Evolutionary conservation across 2,888 invertebrate genomes (phyloP), one percentile per base, ranked within the genome.

Genomic region (Harmothoe impar): DNA sequence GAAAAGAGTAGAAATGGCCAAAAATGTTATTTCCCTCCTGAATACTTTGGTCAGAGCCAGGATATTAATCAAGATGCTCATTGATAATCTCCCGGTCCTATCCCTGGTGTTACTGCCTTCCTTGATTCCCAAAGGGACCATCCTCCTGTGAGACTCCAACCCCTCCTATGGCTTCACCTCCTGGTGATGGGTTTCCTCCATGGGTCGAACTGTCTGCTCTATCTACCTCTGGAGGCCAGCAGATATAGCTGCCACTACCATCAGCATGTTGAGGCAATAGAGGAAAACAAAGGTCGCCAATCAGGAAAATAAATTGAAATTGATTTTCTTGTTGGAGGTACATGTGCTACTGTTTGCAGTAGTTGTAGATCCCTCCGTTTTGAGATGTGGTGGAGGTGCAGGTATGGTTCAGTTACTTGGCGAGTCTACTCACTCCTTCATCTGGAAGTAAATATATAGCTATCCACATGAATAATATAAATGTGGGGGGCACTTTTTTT

Each of bases 271-370:
- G 25, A 1, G 29, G 72, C 15, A 29, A 25, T 3, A 7, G 72
- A 17, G 29, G 7, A 25, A 72, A 72, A 72, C 72, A 72, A 72
- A 29, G 25, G 7, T 15, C 29, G 1, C 31, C 72, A 72, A 72
- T 72, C 72, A 29, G 72, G 25, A 72, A 72, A 72, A 72, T 72
- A 72, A 29, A 29, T 72, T 72, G 72, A 29, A 72, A 72, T 72
- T 72, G 72, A 72, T 72, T 72, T 72, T 72, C 72, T 29, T 25
- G n/a, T 20, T 62, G n/a, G n/a, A 62, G 62, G n/a, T 62, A 62
- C 23, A 43, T 43, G 10, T 3, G 43, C 3, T 43, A n/a, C 43
- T 43, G 43, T 43, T 43, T 7, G 43, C 10, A 10, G 3, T 43
- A 43, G 43, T 10, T 43, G 43, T 43, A 43, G 43, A 43, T 43